A percentile compares a stretch with the other conserved stretches of the same genome.
phyloP scores from a whole-genome alignment of 2,888 invertebrate species.

The Acrobasis consociella region DNA sequence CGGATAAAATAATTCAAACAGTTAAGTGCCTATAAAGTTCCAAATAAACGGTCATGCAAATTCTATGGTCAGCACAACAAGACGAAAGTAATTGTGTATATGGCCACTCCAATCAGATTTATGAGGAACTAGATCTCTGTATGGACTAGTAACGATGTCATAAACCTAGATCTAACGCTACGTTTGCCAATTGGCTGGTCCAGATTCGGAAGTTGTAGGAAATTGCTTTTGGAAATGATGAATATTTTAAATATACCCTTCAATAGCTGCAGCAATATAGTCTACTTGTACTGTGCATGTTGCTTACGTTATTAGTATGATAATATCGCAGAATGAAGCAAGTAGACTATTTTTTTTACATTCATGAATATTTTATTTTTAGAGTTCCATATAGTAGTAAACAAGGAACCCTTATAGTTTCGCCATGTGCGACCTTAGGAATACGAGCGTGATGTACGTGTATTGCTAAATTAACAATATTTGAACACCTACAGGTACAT shows the following conservation, averaged over 20 bases:
- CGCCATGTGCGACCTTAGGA: too few species aligned
- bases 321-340: too few species aligned
- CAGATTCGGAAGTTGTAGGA: conserved; percentile 1
- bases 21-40: neutral
- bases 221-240: neutral
- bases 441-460: too few species aligned
- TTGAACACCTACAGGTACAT: too few species aligned
- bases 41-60: neutral
- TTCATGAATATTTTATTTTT: too few species aligned
- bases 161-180: conserved; percentile 14
- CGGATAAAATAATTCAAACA: neutral
- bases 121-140: conserved; percentile 1
- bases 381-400: too few species aligned
- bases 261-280: too few species aligned
- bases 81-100: conserved; percentile 13
- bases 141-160: conserved; percentile 13
- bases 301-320: too few species aligned
- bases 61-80: neutral
- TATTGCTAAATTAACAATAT: too few species aligned
- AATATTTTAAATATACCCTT: neutral
- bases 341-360: too few species aligned
- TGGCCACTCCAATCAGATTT: conserved; percentile 8
- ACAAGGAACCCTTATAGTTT: too few species aligned
- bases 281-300: too few species aligned
- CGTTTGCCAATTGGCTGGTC: conserved; percentile 12